A percentile compares a stretch with the other conserved stretches of the same genome.
These are phyloP conservation scores for Cephus pygmeus DNA, from an alignment of 2,888 invertebrate genomes.

Conservation along the genomic window DNA sequence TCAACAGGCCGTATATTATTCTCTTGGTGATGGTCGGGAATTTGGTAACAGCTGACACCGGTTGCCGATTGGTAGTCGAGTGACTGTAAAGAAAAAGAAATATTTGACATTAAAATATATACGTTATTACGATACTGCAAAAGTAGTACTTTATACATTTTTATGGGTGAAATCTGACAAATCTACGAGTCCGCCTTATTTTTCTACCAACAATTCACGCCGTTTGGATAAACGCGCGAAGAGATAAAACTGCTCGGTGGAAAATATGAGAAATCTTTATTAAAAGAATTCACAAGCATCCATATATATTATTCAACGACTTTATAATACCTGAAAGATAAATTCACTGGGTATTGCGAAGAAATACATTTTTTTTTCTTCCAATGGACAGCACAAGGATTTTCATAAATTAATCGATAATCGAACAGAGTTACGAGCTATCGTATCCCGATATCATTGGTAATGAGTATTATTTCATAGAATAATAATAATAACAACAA, in stretches of 20 bases:
- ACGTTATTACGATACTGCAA: not conserved
- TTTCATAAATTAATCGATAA: not conserved
- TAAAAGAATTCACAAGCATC: not conserved
- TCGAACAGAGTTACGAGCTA: not conserved
- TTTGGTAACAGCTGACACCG: not conserved
- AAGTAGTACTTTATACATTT: not conserved
- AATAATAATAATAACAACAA: not conserved
- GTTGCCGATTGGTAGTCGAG: not conserved
- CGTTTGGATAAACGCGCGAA: not conserved
- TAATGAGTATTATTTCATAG: too few species aligned
- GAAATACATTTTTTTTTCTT: not conserved
- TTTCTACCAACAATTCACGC: not conserved
- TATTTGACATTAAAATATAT: not conserved
- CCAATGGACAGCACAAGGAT: not conserved
- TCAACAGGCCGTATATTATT: not conserved
- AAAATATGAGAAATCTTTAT: not conserved
- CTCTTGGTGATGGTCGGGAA: not conserved
- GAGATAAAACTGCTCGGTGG: not conserved
- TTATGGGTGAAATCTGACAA: not conserved
- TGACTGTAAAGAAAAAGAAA: not conserved
- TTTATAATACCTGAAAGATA: not conserved
- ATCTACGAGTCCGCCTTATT: not conserved
- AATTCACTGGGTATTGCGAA: not conserved
- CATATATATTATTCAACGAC: not conserved
- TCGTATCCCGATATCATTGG: not conserved